Conservation (phyloP, 2,113 vertebrate species). For the Hiodon tergisus region DNA sequence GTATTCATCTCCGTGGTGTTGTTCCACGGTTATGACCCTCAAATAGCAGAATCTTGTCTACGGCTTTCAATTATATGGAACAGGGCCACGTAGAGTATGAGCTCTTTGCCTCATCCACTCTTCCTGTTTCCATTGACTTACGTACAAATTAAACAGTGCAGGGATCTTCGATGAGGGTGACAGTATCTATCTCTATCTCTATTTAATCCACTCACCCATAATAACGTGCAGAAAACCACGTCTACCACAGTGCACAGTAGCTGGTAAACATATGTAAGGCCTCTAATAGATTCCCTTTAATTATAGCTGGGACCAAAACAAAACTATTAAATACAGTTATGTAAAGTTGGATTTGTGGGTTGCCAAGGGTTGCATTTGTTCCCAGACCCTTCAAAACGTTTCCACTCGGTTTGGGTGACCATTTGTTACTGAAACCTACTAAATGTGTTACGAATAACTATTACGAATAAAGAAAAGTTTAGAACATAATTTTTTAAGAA, state of each 20-base stretch:
- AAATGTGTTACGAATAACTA: background rate
- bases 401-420: background rate
- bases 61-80: background rate
- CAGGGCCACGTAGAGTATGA: background rate
- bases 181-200: background rate
- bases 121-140: slow-evolving; percentile 1
- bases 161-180: background rate
- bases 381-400: too few relatives aligned
- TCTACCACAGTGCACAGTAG: too few relatives aligned
- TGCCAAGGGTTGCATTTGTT: too few relatives aligned
- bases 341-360: too few relatives aligned
- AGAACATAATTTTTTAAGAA: background rate
- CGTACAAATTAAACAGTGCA: background rate
- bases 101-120: background rate
- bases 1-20: background rate
- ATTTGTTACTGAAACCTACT: background rate
- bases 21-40: background rate
- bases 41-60: background rate
- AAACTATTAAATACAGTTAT: too few relatives aligned
- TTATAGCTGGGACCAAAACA: too few relatives aligned
- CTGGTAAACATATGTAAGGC: too few relatives aligned
- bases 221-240: too few relatives aligned
- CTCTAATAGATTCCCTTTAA: too few relatives aligned
- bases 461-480: background rate
- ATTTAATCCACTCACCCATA: too few relatives aligned